Evolutionary conservation across 2,797 vertebrate species (phyloP), one percentile per base, ranked within the genome.

Genomic region (Bryconaethiops microstoma): DNA sequence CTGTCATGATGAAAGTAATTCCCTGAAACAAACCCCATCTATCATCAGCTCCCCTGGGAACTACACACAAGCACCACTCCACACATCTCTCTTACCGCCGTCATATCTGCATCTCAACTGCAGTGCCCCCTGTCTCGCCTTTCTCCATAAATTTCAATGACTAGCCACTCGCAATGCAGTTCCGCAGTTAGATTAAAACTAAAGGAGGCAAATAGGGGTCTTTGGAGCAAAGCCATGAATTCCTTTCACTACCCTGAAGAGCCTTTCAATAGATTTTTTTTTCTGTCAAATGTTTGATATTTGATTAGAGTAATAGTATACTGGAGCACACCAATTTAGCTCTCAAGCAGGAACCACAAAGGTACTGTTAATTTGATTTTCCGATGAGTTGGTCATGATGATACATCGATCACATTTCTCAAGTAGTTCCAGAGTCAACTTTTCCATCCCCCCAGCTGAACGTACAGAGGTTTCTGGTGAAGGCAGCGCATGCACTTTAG

Each of bases 1-100:
- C 79, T 81, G 83, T 55, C 71, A 74, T 76, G 75, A 86, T 84
- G 76, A 81, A 86, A 82, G 78, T 75, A 80, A 74, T 84, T 83
- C 76, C 55, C 63, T 83, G 72, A 86, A 86, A 86, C 85, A 86
- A 86, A 82, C 72, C 64, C 35, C 78, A 86, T 86, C 81, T 82
- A 86, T 86, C 85, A 86, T 62, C 60, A 57, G 68, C 65, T 82
- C 78, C 76, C 78, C 71, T 80, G 80, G 78, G 83, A 40, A 54
- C 19, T 13, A 19, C 40, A 40, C 59, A 80, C 60, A 76, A 64
- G 25, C 76, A 75, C 45, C 14, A 69, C 60, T 71, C 25, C 14
- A 21, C 71, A 81, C 69, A 72, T 69, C 70, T 63, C 54, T 80
- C 57, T 70, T 64, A 39, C 59, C 71, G 59, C 8, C 17, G 4